phyloP scores from a whole-genome alignment of 2,888 invertebrate genomes.

The Eupithecia tripunctaria region DNA sequence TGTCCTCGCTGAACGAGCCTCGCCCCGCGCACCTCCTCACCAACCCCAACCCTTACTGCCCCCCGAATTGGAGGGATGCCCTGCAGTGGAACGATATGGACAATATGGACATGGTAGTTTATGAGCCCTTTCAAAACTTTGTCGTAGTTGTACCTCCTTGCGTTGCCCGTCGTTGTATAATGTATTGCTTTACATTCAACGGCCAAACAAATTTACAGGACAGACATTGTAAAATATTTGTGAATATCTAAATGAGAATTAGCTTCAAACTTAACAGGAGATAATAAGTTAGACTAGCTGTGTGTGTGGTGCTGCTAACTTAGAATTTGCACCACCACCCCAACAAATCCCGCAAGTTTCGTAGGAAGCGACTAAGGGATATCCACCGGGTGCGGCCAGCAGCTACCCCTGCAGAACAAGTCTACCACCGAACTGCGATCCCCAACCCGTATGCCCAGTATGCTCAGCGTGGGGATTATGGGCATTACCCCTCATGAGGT shows the following conservation, averaged over 20 bases:
- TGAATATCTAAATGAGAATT: background rate
- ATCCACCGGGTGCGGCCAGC: too few relatives aligned
- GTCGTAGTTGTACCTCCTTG: background rate
- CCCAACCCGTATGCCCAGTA: too few relatives aligned
- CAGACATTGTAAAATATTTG: background rate
- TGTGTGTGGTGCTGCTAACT: too few relatives aligned
- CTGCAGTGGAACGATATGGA: conserved; percentile 19
- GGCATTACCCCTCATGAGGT: too few relatives aligned
- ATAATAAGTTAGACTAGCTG: too few relatives aligned
- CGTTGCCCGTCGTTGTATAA: background rate
- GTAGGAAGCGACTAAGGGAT: too few relatives aligned
- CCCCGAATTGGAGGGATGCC: conserved; percentile 69
- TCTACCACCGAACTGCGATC: too few relatives aligned
- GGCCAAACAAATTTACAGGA: background rate
- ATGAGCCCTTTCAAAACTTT: background rate
- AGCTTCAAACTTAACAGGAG: background rate
- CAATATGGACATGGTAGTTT: conserved; percentile 21
- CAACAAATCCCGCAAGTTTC: too few relatives aligned
- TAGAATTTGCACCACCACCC: too few relatives aligned
- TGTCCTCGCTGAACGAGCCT: conserved; percentile 83
- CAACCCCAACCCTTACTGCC: conserved; percentile 39
- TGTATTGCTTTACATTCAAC: background rate
- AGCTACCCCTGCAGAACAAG: too few relatives aligned
- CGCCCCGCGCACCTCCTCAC: conserved; percentile 23
- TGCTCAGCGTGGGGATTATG: too few relatives aligned